A percentile compares a stretch with the other conserved stretches of the same genome.
Evolutionary conservation across 2,888 invertebrate species (phyloP).

Genomic region (Thecocarcelia acutangulata): DNA sequence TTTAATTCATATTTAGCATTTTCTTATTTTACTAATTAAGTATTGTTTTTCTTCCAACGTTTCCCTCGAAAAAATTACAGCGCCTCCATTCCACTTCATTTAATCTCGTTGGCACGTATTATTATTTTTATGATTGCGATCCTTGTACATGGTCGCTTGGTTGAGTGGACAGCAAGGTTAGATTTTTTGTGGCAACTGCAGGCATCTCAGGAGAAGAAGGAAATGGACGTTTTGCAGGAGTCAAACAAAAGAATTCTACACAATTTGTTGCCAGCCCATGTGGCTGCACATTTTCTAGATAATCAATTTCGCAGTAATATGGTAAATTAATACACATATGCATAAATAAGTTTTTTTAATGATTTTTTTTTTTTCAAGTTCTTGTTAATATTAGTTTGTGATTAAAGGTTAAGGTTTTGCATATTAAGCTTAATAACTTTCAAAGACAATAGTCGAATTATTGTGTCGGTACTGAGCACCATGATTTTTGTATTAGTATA

Average conservation of each 20-base stretch:
- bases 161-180: conserved; percentile 94
- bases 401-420: no score
- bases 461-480: no score
- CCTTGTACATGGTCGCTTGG: conserved; percentile 89
- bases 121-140: conserved; percentile 91
- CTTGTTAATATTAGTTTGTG: no score
- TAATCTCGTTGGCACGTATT: conserved; percentile 89
- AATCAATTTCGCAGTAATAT: conserved; percentile 93
- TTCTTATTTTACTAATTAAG: no score
- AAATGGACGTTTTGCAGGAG: conserved; percentile 95
- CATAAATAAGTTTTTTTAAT: no score
- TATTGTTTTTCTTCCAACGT: no score
- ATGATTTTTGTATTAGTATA: no score
- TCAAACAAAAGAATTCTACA: conserved; percentile 93
- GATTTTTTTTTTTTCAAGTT: no score
- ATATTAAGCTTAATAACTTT: no score
- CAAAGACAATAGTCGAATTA: no score
- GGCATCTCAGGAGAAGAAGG: conserved; percentile 94
- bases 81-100: conserved; percentile 89
- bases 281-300: conserved; percentile 95
- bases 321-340: conserved; percentile 85
- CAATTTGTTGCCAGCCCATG: conserved; percentile 94
- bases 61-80: conserved; percentile 76
- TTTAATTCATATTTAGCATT: no score
- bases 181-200: conserved; percentile 92